Conservation (phyloP, 2,113 vertebrate genomes). For the Cochlearius cochlearius region DNA sequence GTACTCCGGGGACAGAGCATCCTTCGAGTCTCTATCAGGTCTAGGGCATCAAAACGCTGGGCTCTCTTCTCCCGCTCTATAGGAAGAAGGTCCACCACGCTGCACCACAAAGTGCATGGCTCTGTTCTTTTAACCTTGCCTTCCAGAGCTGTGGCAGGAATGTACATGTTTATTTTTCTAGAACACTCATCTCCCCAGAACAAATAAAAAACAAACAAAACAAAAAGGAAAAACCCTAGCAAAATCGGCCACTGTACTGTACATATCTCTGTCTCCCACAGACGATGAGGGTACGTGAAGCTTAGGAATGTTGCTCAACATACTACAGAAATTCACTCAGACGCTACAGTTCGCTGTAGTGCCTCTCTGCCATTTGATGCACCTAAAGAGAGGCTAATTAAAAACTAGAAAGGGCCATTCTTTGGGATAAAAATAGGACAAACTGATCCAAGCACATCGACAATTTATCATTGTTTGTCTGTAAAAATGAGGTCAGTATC, state of each 20-base stretch:
- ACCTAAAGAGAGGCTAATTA: neutral
- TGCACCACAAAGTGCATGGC: neutral
- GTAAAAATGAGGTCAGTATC: neutral
- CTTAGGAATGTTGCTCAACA: neutral
- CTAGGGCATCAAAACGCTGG: neutral
- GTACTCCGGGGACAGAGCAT: neutral
- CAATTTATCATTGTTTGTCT: neutral
- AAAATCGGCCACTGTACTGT: neutral
- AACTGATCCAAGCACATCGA: neutral
- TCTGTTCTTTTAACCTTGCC: neutral
- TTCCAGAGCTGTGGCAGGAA: neutral
- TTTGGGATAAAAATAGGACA: neutral
- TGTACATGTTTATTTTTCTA: neutral
- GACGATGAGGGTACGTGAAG: rapidly evolving
- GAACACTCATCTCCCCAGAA: neutral
- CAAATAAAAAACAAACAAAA: neutral
- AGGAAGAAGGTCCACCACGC: neutral
- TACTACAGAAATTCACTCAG: neutral
- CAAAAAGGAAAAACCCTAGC: neutral
- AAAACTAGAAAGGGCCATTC: neutral
- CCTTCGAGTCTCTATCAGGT: neutral
- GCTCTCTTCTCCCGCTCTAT: neutral
- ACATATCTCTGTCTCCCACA: neutral
- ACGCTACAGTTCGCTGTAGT: neutral
- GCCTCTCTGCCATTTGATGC: neutral